A percentile compares a stretch with the other conserved stretches of the same genome.
phyloP scores from a whole-genome alignment of 2,113 vertebrate species.

The Indicator indicator region DNA sequence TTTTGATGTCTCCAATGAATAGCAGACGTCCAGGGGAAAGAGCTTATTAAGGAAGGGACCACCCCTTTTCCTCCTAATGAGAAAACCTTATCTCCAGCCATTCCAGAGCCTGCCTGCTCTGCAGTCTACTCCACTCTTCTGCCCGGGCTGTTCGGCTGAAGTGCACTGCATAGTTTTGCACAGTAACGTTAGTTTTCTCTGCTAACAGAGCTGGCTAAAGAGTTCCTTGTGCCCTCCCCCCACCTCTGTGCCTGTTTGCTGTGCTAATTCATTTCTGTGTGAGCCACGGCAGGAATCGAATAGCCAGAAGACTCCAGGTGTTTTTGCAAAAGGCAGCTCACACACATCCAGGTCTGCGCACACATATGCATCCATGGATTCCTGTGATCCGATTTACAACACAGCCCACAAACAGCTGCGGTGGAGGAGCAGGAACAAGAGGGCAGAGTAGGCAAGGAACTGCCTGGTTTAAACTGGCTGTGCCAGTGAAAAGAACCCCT shows the following conservation, averaged over 20 bases:
- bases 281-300: background rate
- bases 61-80: background rate
- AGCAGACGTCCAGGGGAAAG: background rate
- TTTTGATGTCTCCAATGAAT: background rate
- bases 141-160: background rate
- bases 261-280: background rate
- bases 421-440: background rate
- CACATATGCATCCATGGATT: background rate
- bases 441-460: conserved; percentile 18
- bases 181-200: background rate
- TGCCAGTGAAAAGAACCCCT: background rate
- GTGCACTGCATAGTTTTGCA: background rate
- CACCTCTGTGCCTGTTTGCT: background rate
- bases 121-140: background rate
- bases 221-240: background rate
- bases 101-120: background rate
- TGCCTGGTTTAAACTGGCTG: background rate
- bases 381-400: background rate
- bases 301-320: background rate
- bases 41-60: conserved; percentile 1
- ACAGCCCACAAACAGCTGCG: background rate
- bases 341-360: no score
- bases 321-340: background rate
- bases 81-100: background rate
- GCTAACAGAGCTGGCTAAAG: background rate